These are phyloP conservation scores for Crypturellus undulatus DNA, from an alignment of 2,113 vertebrate genomes.

Conservation along the genomic window DNA sequence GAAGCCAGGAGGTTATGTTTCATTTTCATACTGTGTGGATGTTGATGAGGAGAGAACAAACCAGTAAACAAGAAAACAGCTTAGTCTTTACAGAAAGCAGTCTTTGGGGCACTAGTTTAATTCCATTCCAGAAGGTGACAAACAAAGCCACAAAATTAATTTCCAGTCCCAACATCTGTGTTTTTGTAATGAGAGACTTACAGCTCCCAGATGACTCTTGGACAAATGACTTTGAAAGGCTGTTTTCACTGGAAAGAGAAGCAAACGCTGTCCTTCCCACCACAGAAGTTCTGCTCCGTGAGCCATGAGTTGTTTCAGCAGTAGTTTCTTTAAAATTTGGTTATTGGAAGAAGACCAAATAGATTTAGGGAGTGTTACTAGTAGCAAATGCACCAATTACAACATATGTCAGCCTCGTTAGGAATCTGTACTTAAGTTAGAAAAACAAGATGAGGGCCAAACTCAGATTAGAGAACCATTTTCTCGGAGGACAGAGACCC, in stretches of 20 bases:
- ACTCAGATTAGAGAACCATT: not conserved
- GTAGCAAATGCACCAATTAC: not conserved
- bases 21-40: not conserved
- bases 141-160: slow-evolving; percentile 39
- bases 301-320: slow-evolving; percentile 11
- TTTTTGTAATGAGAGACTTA: slow-evolving; percentile 27
- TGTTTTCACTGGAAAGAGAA: slow-evolving; percentile 21
- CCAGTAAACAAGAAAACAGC: not conserved
- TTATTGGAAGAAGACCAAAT: not conserved
- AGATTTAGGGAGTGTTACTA: not conserved
- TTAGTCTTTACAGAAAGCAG: not conserved
- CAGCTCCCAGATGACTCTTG: slow-evolving; percentile 31
- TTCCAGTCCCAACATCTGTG: slow-evolving; percentile 30
- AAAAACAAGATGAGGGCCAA: not conserved
- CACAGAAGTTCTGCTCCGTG: not conserved
- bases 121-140: slow-evolving; percentile 35
- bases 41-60: not conserved
- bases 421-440: not conserved
- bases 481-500: not conserved
- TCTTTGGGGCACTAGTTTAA: not conserved
- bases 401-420: not conserved
- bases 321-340: slow-evolving; percentile 5
- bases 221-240: slow-evolving; percentile 42
- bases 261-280: not conserved
- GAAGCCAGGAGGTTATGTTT: not conserved